phyloP scores from a whole-genome alignment of 2,113 vertebrate species.

The Anhinga anhinga region DNA sequence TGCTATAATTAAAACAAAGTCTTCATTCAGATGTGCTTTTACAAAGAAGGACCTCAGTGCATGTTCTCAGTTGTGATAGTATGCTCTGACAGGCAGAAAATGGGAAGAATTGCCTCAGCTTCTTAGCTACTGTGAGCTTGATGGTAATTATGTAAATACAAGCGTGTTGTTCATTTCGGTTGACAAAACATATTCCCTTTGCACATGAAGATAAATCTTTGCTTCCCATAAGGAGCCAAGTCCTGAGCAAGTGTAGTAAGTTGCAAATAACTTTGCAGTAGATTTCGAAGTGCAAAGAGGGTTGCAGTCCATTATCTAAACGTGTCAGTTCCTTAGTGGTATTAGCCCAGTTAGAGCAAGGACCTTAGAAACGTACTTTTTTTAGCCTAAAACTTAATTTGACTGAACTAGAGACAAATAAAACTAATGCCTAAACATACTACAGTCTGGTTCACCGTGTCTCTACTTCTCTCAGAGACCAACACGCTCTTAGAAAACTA shows the following conservation, averaged over 20 bases:
- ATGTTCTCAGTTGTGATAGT: not conserved
- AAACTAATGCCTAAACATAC: not conserved
- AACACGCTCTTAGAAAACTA: not conserved
- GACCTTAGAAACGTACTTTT: not conserved
- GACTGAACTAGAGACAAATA: not conserved
- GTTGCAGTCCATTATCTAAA: not conserved
- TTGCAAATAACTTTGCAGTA: not conserved
- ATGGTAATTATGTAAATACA: conserved; percentile 35
- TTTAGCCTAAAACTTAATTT: not conserved
- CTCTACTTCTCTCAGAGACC: not conserved
- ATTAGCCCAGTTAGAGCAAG: not conserved
- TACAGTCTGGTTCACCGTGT: not conserved
- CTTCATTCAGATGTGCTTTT: not conserved
- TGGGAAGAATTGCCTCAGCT: conserved; percentile 15
- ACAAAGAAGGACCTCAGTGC: conserved; percentile 12
- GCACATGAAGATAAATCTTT: not conserved
- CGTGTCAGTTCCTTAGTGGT: not conserved
- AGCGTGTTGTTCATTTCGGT: not conserved
- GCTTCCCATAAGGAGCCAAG: not conserved
- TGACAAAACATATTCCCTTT: not conserved
- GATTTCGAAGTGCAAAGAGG: not conserved
- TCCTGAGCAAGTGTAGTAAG: not conserved
- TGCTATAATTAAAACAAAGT: conserved; percentile 23
- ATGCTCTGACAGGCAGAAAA: conserved; percentile 41
- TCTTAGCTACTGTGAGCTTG: not conserved